Conservation (phyloP, 2,888 invertebrate genomes). For the Scrobipalpa costella region DNA sequence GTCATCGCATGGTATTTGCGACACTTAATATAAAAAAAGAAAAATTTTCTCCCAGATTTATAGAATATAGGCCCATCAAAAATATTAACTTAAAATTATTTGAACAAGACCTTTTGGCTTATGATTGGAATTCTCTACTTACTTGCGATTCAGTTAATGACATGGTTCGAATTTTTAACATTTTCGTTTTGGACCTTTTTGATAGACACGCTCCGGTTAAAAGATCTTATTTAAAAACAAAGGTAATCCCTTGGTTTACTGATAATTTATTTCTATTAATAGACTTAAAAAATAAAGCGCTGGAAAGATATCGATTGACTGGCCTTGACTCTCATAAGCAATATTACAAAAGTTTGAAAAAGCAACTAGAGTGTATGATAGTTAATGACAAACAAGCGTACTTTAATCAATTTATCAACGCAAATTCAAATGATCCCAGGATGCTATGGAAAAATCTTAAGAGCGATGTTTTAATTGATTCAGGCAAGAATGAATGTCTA, state of each 20-base stretch:
- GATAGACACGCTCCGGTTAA: conserved; percentile 3
- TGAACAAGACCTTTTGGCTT: neutral
- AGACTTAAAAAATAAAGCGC: neutral
- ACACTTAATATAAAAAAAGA: conserved; percentile 16
- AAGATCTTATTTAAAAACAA: neutral
- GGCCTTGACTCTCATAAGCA: conserved; percentile 1
- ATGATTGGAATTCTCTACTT: neutral
- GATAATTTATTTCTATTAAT: conserved; percentile 1
- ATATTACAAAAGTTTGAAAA: conserved; percentile 13
- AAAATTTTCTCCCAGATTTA: conserved; percentile 1
- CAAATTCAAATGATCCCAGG: neutral
- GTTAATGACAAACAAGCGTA: conserved; percentile 12
- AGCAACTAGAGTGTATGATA: neutral
- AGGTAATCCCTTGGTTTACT: conserved; percentile 12
- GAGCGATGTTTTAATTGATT: conserved; percentile 17
- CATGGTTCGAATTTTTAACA: conserved; percentile 3
- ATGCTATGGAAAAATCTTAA: conserved; percentile 24
- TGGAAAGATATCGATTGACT: neutral
- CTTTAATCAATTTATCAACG: conserved; percentile 15
- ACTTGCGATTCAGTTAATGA: neutral
- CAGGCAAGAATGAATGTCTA: neutral
- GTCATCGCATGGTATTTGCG: neutral
- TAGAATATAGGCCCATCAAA: conserved; percentile 11
- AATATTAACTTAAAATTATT: conserved; percentile 5
- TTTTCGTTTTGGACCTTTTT: neutral